phyloP scores from a whole-genome alignment of 1,140 invertebrate species.

The Drosophila ogumai region DNA sequence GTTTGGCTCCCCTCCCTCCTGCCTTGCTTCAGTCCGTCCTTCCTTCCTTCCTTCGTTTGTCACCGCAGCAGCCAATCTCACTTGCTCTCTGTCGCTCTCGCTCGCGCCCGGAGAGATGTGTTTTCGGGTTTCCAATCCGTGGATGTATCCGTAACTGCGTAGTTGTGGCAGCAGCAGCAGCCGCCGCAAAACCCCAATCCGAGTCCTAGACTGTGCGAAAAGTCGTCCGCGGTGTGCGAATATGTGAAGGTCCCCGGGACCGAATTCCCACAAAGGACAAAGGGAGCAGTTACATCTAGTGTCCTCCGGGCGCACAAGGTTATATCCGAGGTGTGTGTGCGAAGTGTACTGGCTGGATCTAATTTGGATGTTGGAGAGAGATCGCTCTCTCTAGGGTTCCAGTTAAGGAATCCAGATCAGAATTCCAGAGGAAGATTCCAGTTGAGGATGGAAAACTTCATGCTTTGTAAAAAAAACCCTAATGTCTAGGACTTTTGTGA shows the following conservation, averaged over 20 bases:
- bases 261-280: conserved; percentile 18
- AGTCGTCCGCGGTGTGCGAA: conserved; percentile 23
- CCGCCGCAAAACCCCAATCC: conserved; percentile 19
- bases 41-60: conserved; percentile 18
- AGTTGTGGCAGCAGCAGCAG: conserved; percentile 11
- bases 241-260: conserved; percentile 14
- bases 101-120: conserved; percentile 45
- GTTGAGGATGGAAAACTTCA: not conserved
- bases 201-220: conserved; percentile 36
- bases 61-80: conserved; percentile 42
- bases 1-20: not conserved
- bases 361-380: not conserved
- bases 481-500: conserved; percentile 2
- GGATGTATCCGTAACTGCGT: conserved; percentile 76
- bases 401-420: not conserved
- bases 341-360: not conserved
- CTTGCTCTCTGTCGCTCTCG: conserved; percentile 32
- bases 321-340: not conserved
- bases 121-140: conserved; percentile 61
- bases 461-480: not conserved
- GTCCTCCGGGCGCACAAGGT: conserved; percentile 13
- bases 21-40: not conserved
- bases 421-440: not conserved
- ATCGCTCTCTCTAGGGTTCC: not conserved
- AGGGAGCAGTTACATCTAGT: conserved; percentile 1